Evolutionary conservation across 1,140 invertebrate species (phyloP).

Genomic region (Augochlora pura): DNA sequence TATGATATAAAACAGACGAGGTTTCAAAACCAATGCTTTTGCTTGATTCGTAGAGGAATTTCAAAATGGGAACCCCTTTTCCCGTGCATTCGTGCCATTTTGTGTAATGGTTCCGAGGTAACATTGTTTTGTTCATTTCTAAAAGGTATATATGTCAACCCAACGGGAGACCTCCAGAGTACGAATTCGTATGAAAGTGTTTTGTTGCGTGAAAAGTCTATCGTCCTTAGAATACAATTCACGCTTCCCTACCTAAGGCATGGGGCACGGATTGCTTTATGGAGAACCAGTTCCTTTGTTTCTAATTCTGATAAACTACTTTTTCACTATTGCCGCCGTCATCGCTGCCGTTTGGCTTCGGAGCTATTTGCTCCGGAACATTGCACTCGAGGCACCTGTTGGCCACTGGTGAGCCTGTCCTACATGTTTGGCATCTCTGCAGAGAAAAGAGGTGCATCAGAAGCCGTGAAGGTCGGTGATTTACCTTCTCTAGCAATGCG

Average conservation of each 20-base stretch:
- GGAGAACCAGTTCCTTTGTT: no score
- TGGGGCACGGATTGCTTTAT: no score
- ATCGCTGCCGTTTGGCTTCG: no score
- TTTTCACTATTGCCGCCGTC: no score
- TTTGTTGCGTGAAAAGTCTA: background rate
- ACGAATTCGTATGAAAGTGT: conserved; percentile 28
- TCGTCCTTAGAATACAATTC: background rate
- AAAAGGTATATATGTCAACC: no score
- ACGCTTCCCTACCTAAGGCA: no score
- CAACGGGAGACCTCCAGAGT: background rate
- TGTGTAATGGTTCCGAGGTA: background rate
- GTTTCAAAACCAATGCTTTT: background rate
- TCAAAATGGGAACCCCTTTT: background rate
- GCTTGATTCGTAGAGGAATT: background rate
- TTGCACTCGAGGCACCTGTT: no score
- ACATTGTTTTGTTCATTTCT: background rate
- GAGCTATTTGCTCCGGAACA: no score
- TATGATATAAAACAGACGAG: conserved; percentile 43
- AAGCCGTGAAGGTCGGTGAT: conserved; percentile 75
- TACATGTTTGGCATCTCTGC: conserved; percentile 75
- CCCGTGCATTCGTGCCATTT: background rate
- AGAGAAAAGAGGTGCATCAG: conserved; percentile 74
- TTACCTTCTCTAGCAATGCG: conserved; percentile 85
- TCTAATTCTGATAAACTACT: no score
- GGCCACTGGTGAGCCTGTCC: background rate